Percentiles rank a stretch among this genome's conserved stretches.
These are phyloP conservation scores for Bhutanitis thaidina DNA, from an alignment of 2,888 invertebrate species.

Conservation along the genomic window DNA sequence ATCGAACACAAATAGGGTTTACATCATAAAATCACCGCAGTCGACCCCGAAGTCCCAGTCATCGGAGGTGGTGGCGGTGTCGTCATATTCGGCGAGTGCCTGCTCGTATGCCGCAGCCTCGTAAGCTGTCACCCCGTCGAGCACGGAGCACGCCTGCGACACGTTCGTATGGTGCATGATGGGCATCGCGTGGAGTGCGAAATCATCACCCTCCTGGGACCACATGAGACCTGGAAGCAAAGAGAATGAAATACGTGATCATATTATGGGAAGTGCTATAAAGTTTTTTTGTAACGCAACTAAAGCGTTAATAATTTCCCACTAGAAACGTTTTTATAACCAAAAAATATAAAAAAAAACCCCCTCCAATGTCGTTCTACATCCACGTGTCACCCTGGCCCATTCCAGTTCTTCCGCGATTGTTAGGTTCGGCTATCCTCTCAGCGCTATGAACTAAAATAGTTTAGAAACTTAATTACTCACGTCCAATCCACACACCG, in stretches of 20 bases:
- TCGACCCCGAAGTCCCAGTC: conserved; percentile 86
- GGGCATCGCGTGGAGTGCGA: conserved; percentile 82
- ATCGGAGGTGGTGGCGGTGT: conserved; percentile 73
- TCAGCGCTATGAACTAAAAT: neutral
- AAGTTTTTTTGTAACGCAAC: too few species aligned
- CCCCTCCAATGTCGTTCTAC: too few species aligned
- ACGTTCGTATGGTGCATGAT: conserved; percentile 83
- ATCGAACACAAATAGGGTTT: conserved; percentile 31
- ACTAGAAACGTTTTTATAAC: too few species aligned
- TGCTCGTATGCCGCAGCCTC: conserved; percentile 81
- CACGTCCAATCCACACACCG: conserved; percentile 83
- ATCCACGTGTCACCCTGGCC: too few species aligned
- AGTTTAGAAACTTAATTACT: conserved; percentile 34
- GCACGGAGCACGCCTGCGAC: conserved; percentile 78
- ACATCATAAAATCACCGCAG: conserved; percentile 86
- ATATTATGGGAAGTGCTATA: too few species aligned
- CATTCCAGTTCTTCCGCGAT: too few species aligned
- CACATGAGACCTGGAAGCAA: conserved; percentile 78
- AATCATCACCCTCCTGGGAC: conserved; percentile 84
- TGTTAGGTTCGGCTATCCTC: neutral
- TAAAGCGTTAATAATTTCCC: too few species aligned
- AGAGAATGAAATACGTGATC: too few species aligned
- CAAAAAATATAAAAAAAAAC: too few species aligned
- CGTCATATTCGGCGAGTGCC: conserved; percentile 81
- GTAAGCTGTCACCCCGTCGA: conserved; percentile 80